A percentile compares a stretch with the other conserved stretches of the same genome.
phyloP scores from a whole-genome alignment of 2,888 invertebrate species.

The Meganola albula region DNA sequence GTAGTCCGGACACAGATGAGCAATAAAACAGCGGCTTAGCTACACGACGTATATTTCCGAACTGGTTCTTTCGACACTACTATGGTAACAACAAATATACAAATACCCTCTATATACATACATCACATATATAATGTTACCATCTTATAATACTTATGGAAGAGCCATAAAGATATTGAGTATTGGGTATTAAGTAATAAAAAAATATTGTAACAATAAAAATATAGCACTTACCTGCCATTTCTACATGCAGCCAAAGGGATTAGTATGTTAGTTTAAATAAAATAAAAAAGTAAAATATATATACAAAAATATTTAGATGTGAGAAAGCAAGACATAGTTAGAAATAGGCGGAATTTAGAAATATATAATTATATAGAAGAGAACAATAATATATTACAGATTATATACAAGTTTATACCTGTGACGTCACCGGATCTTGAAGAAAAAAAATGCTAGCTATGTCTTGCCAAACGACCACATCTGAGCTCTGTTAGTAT shows the following conservation, averaged over 20 bases:
- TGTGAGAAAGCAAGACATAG: conserved; percentile 76
- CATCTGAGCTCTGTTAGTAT: conserved; percentile 71
- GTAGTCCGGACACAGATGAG: no score
- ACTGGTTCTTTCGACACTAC: no score
- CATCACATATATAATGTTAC: no score
- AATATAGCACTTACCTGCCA: conserved; percentile 31
- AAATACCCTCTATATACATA: no score
- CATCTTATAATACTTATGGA: no score
- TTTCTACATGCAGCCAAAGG: conserved; percentile 11
- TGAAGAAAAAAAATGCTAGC: conserved; percentile 38
- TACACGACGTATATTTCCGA: no score
- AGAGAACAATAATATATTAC: conserved; percentile 37
- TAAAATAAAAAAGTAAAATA: conserved; percentile 22
- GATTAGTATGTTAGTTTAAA: conserved; percentile 36
- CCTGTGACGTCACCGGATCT: conserved; percentile 51
- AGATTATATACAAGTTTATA: conserved; percentile 34
- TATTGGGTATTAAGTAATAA: not conserved
- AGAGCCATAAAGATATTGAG: no score
- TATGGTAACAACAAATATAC: no score
- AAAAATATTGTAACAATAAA: conserved; percentile 5
- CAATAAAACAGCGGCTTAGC: no score
- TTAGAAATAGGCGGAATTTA: conserved; percentile 57
- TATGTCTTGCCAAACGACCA: conserved; percentile 76
- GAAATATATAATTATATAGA: conserved; percentile 37
- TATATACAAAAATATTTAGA: conserved; percentile 26